Evolutionary conservation across 2,113 vertebrate species (phyloP).

Genomic region (Campylomormyrus numenius): DNA sequence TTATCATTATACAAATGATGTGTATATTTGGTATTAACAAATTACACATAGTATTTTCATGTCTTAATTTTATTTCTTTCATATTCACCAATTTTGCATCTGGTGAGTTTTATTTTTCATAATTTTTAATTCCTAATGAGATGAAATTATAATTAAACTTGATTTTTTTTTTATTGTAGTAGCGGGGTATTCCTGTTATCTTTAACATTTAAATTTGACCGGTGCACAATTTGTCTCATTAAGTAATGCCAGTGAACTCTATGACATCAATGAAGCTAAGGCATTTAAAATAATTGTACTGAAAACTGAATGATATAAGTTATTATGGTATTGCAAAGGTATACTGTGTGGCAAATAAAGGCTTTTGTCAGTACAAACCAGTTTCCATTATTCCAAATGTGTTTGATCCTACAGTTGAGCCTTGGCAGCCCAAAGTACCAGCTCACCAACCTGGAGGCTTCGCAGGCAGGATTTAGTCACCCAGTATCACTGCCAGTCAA

Average conservation of each 20-base stretch:
- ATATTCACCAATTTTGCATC: neutral
- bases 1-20: neutral
- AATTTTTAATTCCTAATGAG: neutral
- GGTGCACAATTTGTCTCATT: neutral
- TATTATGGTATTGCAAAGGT: neutral
- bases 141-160: neutral
- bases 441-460: neutral
- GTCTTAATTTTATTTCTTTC: neutral
- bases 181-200: neutral
- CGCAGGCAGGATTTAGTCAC: neutral
- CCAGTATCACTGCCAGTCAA: neutral
- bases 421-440: neutral
- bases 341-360: neutral
- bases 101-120: neutral
- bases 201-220: neutral
- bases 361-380: neutral
- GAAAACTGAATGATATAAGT: neutral
- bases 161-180: neutral
- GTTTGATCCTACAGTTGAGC: neutral
- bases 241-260: neutral
- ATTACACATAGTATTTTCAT: neutral
- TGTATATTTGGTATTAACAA: neutral
- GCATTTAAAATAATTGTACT: neutral
- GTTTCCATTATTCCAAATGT: neutral
- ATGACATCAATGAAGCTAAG: neutral